A percentile compares a stretch with the other conserved stretches of the same genome.
Conservation (phyloP, 2,888 invertebrate species). For the Arrhopalites spinosus region DNA sequence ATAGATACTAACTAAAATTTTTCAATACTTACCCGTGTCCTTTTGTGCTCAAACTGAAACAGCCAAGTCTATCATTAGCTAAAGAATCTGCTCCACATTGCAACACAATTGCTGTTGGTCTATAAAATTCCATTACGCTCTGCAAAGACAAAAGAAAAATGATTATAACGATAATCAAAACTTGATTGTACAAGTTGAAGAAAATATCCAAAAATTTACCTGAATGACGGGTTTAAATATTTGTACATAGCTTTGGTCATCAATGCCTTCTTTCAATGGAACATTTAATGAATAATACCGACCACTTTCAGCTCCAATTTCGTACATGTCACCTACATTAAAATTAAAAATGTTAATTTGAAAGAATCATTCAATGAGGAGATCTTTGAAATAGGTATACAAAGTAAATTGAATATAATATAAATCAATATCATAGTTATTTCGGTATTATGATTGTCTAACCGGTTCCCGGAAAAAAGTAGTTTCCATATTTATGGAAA, state of each 20-base stretch:
- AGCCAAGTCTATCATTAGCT: conserved; percentile 92
- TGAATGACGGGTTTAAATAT: conserved; percentile 91
- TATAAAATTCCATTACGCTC: conserved; percentile 92
- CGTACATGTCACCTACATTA: conserved; percentile 85
- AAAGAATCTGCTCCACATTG: conserved; percentile 99
- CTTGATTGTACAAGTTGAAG: conserved; percentile 5
- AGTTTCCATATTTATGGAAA: conserved; percentile 97
- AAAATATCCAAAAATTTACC: conserved; percentile 48
- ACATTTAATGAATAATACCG: conserved; percentile 98
- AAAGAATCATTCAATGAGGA: not conserved
- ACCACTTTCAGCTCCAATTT: conserved; percentile 94
- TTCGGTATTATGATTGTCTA: not conserved
- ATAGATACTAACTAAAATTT: not conserved
- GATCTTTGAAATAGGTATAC: no score
- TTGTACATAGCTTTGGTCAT: conserved; percentile 88
- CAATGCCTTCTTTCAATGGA: conserved; percentile 95
- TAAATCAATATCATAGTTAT: no score
- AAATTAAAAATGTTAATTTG: not conserved
- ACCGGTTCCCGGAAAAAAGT: conserved; percentile 96
- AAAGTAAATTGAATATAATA: not conserved
- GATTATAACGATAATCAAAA: not conserved
- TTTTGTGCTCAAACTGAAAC: conserved; percentile 91
- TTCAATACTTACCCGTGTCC: conserved; percentile 76
- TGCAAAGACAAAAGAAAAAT: not conserved
- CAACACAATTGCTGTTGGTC: conserved; percentile 94